Base-by-base conservation (phyloP, 1,140 invertebrate genomes). In the Meloidogyne exigua region DNA sequence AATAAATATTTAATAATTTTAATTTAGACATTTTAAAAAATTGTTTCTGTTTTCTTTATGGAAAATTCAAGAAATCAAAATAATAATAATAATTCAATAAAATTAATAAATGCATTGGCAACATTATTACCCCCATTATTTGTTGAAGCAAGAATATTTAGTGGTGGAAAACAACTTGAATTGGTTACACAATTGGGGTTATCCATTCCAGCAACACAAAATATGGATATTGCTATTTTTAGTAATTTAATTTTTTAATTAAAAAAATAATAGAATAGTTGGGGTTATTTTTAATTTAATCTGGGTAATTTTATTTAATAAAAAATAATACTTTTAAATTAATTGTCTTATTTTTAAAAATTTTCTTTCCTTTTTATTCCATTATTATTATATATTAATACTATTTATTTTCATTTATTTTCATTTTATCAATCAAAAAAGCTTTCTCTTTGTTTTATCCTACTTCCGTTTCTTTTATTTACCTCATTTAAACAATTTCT, bases 131-230 rank as follows among this genome's bases (percentile, higher is more conserved):
- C 72, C 21, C 72, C 72, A n/a, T 21, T 73, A 39, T 42, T 62
- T 13, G 28, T 73, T 36, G 72, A 73, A 64, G 72, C 72, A 10
- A 62, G 72, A 36, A 57, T 73, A 32, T 64, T 39, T 39, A 49
- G 72, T 25, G 49, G 72, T 36, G 72, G 72, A 18, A 65, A 73
- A 18, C 72, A 73, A 23, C 18, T 57, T 57, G 49, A 57, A 57
- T 65, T 73, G 57, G 57, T 73, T 65, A 73, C 72, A 32, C 72
- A 73, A 36, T 64, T 73, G 57, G 72, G 72, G 21, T 36, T 73
- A 26, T 73, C 72, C 1, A 65, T 73, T 13, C 72, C 62, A 12
- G 57, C 72, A 65, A 65, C 72, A 64, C 72, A 73, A 62, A 66
- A 73, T 39, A 62, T 73, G 23, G 72, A 73, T 65, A 62, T 73